Evolutionary conservation across 2,797 vertebrate species (phyloP), one percentile per base, ranked within the genome.

Genomic region (Trachops cirrhosus): DNA sequence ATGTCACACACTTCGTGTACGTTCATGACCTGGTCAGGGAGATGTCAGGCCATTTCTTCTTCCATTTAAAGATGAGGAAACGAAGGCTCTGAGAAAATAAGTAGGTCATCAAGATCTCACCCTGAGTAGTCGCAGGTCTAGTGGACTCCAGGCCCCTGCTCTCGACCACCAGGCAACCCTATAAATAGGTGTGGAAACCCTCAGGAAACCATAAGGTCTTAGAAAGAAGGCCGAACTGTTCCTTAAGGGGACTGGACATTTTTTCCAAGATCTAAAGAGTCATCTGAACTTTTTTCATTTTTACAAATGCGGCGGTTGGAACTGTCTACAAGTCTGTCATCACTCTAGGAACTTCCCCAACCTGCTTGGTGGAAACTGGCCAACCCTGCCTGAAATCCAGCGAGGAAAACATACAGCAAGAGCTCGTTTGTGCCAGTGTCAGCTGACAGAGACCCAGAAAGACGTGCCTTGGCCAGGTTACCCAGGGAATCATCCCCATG

Each of bases 401-500:
- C 6, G 15, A 92, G 44, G 50, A 82, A 93, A 83, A n/a, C 32
- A 52, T 39, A 64, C 54, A 87, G 50, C 54, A 92, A 67, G 68
- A 59, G 68, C 52, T 73, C 21, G 26, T 64, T 67, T 67, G 34
- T 16, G 39, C 68, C 70, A 57, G 10, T 52, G 29, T 95, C 77
- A 44, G 57, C 85, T 80, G 78, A 88, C 57, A 82, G 34, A 84
- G 92, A 88, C 67, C 26, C n/a, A 93, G 96, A 77, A 78, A 96
- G 88, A 44, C 11, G 44, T 10, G 41, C 75, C 26, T 78, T 79
- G 64, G 71, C 68, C 83, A 39, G 62, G 24, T 67, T 54, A 34
- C 12, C n/a, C 41, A 77, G 41, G 39, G n/a, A 57, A 78, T 54
- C 44, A 12, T 59, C 84, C 29, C 24, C 70, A 32, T 68, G 79